These are phyloP conservation scores for Pandemis cinnamomeana DNA, from an alignment of 2,888 invertebrate genomes.

Conservation along the genomic window DNA sequence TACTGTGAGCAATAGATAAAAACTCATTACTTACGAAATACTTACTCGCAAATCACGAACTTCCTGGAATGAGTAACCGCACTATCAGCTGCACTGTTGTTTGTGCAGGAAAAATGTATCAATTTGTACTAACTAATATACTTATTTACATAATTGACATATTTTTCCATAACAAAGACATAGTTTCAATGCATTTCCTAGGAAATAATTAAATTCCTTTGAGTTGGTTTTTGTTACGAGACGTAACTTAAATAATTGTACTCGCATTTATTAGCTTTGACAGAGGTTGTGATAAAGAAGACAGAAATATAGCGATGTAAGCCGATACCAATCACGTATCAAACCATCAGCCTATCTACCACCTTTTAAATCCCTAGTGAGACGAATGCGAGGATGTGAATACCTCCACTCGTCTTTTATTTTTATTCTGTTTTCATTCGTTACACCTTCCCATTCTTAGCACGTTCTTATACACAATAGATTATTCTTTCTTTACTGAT, in stretches of 20 bases:
- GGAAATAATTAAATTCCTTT: not conserved
- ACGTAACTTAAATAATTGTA: not conserved
- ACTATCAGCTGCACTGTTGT: slow-evolving; percentile 16
- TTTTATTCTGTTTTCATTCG: slow-evolving; percentile 1
- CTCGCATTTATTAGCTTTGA: not conserved
- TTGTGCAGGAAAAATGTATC: slow-evolving; percentile 18
- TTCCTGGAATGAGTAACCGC: slow-evolving; percentile 33
- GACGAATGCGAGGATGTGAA: slow-evolving; percentile 25
- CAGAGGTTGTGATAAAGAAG: slow-evolving; percentile 3
- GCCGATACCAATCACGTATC: slow-evolving; percentile 35
- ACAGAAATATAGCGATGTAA: slow-evolving; percentile 9
- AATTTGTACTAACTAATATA: slow-evolving; percentile 6
- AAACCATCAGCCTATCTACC: slow-evolving; percentile 28
- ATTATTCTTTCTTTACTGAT: not conserved
- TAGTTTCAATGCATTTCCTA: not conserved
- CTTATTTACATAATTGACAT: not conserved
- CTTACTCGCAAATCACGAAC: not conserved
- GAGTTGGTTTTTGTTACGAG: not conserved
- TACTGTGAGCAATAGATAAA: not conserved
- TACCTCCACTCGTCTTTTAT: not conserved
- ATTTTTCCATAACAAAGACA: not conserved
- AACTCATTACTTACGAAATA: not conserved
- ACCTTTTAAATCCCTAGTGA: slow-evolving; percentile 26
- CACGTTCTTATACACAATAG: slow-evolving; percentile 1
- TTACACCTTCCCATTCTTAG: slow-evolving; percentile 10